Evolutionary conservation across 2,113 vertebrate genomes (phyloP).

Genomic region (Nothoprocta pentlandii): DNA sequence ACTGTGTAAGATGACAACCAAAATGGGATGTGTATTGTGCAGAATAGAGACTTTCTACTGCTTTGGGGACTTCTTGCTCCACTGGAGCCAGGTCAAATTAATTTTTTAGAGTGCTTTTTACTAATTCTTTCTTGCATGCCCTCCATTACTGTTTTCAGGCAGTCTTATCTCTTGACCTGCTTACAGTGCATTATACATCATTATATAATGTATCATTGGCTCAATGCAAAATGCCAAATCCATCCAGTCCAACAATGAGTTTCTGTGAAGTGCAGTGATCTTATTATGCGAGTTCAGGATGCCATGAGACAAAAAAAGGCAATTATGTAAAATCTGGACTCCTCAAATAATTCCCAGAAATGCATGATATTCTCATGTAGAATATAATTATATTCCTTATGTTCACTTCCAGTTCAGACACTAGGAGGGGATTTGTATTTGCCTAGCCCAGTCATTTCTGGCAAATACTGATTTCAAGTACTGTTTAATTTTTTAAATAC

Average conservation of each 20-base stretch:
- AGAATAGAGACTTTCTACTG: neutral
- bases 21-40: neutral
- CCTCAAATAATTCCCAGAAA: constrained; percentile 56
- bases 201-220: constrained; percentile 31
- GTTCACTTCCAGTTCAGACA: neutral
- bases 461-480: neutral
- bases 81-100: constrained; percentile 20
- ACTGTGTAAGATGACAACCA: neutral
- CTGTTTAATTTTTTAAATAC: too few species aligned
- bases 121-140: constrained; percentile 34
- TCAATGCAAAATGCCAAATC: neutral
- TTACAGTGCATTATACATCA: constrained; percentile 33
- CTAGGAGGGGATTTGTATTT: neutral
- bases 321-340: constrained; percentile 56
- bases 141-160: constrained; percentile 37
- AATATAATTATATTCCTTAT: constrained; percentile 24
- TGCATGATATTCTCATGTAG: neutral
- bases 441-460: neutral
- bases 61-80: neutral
- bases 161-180: constrained; percentile 59
- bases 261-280: constrained; percentile 36
- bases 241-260: constrained; percentile 21
- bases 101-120: constrained; percentile 67
- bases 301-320: constrained; percentile 63
- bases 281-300: constrained; percentile 55